These are phyloP conservation scores for Sitobion miscanthi DNA, from an alignment of 1,140 invertebrate species.

Conservation along the genomic window DNA sequence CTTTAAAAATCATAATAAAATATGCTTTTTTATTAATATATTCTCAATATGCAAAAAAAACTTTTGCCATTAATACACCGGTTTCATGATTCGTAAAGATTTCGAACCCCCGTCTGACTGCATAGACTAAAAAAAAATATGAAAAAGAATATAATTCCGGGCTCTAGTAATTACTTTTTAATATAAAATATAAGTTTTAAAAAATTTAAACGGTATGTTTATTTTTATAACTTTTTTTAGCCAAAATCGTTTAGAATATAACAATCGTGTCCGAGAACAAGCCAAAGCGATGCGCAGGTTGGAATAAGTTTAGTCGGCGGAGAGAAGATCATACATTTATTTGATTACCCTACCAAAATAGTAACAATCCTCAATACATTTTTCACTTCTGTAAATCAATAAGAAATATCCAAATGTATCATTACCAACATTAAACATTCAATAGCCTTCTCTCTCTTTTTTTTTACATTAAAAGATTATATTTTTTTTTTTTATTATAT, in stretches of 20 bases:
- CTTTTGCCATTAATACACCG: too few relatives aligned
- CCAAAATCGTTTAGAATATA: slow-evolving; percentile 97
- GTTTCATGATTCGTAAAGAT: too few relatives aligned
- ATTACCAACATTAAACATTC: neutral
- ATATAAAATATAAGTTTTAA: slow-evolving; percentile 29
- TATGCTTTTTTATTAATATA: too few relatives aligned
- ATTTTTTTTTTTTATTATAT: slow-evolving; percentile 21
- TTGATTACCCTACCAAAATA: neutral
- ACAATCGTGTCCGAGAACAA: slow-evolving; percentile 94
- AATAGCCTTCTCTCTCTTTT: neutral
- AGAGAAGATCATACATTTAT: slow-evolving; percentile 2
- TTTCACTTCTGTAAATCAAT: neutral
- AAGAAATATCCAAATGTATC: neutral
- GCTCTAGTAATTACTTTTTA: slow-evolving; percentile 55
- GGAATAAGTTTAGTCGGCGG: slow-evolving; percentile 66
- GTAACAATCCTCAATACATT: neutral
- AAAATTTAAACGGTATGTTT: neutral
- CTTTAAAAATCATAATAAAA: too few relatives aligned
- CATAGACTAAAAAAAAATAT: too few relatives aligned
- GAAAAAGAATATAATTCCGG: too few relatives aligned
- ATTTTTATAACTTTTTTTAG: slow-evolving; percentile 68
- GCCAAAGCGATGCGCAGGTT: slow-evolving; percentile 89
- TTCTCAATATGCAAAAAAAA: too few relatives aligned
- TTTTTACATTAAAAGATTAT: neutral
- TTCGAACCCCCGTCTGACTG: too few relatives aligned